Evolutionary conservation across 2,113 vertebrate species (phyloP).

Genomic region (Lichenostomus cassidix): DNA sequence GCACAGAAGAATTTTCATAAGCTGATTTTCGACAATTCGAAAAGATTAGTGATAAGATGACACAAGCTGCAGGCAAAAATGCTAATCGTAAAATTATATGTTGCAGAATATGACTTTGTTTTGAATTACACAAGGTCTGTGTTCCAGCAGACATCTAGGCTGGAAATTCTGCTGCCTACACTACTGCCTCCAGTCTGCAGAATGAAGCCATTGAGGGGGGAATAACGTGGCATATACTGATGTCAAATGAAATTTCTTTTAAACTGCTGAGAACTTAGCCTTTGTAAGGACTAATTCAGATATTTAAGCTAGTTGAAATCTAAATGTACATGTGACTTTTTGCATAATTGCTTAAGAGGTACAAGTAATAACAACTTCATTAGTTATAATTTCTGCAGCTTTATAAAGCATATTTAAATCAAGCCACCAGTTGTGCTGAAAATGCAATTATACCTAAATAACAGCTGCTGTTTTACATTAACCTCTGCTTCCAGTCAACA

Average conservation of each 20-base stretch:
- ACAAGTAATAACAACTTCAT: neutral
- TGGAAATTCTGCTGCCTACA: neutral
- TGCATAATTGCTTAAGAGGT: neutral
- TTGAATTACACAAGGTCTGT: conserved; percentile 7
- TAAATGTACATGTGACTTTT: neutral
- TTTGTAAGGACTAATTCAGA: neutral
- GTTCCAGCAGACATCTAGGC: neutral
- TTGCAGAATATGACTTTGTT: conserved; percentile 46
- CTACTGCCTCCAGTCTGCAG: neutral
- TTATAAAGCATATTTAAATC: neutral
- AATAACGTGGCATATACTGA: neutral
- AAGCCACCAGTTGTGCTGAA: neutral
- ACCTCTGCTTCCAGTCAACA: neutral
- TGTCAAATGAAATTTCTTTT: neutral
- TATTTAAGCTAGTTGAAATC: neutral
- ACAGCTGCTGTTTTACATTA: neutral
- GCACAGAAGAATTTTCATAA: conserved; percentile 12
- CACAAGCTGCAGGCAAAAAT: neutral
- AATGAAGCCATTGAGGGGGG: neutral
- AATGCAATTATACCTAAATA: neutral
- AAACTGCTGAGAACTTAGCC: neutral
- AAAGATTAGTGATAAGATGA: conserved; percentile 18
- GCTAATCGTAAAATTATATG: conserved; percentile 47
- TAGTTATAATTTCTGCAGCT: neutral
- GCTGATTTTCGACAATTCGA: conserved; percentile 16